Evolutionary conservation across 2,888 invertebrate species (phyloP).

Genomic region (Lymantria dispar): DNA sequence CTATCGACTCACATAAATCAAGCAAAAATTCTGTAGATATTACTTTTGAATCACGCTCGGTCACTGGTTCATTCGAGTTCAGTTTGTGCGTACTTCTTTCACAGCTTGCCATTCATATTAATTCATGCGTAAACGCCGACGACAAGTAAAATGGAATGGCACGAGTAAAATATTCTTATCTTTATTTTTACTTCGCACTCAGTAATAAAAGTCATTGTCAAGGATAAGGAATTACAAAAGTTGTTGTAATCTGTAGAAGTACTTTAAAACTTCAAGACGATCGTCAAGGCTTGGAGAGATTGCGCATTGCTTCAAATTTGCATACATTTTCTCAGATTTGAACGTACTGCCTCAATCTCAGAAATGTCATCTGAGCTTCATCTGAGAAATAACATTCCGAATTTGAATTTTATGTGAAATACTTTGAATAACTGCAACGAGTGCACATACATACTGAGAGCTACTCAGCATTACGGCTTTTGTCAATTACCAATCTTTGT

Average conservation of each 20-base stretch:
- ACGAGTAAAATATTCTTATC: constrained; percentile 15
- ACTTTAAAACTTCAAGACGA: background rate
- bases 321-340: background rate
- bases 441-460: too few species aligned
- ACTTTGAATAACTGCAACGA: background rate
- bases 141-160: constrained; percentile 46
- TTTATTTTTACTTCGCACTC: background rate
- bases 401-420: background rate
- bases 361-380: background rate
- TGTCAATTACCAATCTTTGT: too few species aligned
- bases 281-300: too few species aligned
- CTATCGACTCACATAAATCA: constrained; percentile 20
- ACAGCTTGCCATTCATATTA: constrained; percentile 49
- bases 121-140: constrained; percentile 53
- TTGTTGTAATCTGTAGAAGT: background rate
- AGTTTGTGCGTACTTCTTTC: constrained; percentile 48
- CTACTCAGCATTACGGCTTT: too few species aligned
- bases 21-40: constrained; percentile 10
- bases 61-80: constrained; percentile 48
- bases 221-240: background rate
- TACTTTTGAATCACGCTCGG: constrained; percentile 34
- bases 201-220: background rate
- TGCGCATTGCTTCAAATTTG: background rate
- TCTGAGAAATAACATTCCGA: background rate
- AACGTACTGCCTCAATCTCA: background rate